A percentile compares a stretch with the other conserved stretches of the same genome.
Evolutionary conservation across 2,797 vertebrate species (phyloP).

Genomic region (Sebastolobus altivelis): DNA sequence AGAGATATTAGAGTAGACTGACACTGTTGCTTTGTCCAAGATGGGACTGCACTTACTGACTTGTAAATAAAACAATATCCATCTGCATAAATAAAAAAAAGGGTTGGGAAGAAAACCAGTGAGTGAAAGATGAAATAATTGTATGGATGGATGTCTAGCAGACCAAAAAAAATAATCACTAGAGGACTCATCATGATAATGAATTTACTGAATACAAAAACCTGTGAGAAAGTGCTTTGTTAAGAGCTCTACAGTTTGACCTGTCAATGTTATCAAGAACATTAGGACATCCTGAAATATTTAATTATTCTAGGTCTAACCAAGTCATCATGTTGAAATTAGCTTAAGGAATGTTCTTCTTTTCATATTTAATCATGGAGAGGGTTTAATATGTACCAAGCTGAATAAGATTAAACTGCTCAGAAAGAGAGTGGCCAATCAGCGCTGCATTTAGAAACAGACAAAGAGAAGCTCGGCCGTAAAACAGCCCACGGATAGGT

Average conservation of each 20-base stretch:
- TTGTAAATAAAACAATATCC: constrained; percentile 67
- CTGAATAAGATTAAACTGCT: constrained; percentile 90
- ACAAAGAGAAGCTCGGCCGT: constrained; percentile 19
- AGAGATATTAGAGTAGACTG: constrained; percentile 67
- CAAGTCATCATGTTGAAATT: constrained; percentile 90
- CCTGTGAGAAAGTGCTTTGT: constrained; percentile 87
- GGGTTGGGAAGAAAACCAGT: constrained; percentile 20
- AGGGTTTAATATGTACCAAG: constrained; percentile 84
- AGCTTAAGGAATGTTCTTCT: constrained; percentile 88
- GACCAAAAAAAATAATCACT: constrained; percentile 18
- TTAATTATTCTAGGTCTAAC: constrained; percentile 89
- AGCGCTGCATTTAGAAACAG: constrained; percentile 49
- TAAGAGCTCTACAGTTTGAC: constrained; percentile 89
- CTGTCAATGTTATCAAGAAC: constrained; percentile 90
- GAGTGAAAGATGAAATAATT: constrained; percentile 31
- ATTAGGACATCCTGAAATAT: constrained; percentile 90
- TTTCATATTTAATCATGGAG: constrained; percentile 91
- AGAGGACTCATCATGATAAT: constrained; percentile 22
- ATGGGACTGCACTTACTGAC: constrained; percentile 59
- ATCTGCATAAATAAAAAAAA: constrained; percentile 56
- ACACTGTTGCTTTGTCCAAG: constrained; percentile 55
- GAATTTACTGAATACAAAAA: constrained; percentile 10
- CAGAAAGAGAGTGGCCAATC: constrained; percentile 61
- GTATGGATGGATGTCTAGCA: constrained; percentile 28
- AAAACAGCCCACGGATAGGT: constrained; percentile 20